Conservation (phyloP, 2,888 invertebrate species). For the Crocallis elinguaria region DNA sequence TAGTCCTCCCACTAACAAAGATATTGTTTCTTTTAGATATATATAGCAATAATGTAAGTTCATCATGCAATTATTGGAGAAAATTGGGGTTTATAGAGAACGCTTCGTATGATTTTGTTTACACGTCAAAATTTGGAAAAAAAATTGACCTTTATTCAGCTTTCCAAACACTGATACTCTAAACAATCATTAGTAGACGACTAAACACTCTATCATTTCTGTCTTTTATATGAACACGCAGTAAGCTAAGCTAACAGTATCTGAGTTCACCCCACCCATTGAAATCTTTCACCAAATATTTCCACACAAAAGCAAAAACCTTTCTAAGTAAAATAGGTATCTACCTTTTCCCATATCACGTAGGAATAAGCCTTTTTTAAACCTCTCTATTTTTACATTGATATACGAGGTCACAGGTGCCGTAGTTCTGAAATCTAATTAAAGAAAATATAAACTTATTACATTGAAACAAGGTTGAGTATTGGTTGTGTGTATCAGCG, state of each 20-base stretch:
- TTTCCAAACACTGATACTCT: no score
- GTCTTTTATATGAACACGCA: background rate
- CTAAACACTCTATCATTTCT: background rate
- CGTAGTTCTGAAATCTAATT: slow-evolving; percentile 30
- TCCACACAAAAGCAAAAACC: slow-evolving; percentile 7
- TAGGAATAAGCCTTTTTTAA: slow-evolving; percentile 47
- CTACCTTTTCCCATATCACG: slow-evolving; percentile 44
- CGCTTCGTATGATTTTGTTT: no score
- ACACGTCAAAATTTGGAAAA: no score
- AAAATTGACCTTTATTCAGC: no score
- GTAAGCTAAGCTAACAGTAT: background rate
- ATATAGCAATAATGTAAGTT: no score
- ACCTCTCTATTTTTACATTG: slow-evolving; percentile 51
- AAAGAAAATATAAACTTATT: slow-evolving; percentile 25
- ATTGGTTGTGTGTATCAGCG: slow-evolving; percentile 25
- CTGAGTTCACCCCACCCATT: background rate
- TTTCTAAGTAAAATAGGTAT: slow-evolving; percentile 21
- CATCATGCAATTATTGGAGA: no score
- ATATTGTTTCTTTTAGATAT: no score
- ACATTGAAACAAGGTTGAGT: slow-evolving; percentile 35
- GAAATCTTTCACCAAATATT: slow-evolving; percentile 2
- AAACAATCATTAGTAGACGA: background rate
- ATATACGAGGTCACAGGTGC: slow-evolving; percentile 56
- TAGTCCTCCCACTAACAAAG: no score
- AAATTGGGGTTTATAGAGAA: no score